These are phyloP conservation scores for Mustela nigripes DNA, from an alignment of 2,113 vertebrate species.

Conservation along the genomic window DNA sequence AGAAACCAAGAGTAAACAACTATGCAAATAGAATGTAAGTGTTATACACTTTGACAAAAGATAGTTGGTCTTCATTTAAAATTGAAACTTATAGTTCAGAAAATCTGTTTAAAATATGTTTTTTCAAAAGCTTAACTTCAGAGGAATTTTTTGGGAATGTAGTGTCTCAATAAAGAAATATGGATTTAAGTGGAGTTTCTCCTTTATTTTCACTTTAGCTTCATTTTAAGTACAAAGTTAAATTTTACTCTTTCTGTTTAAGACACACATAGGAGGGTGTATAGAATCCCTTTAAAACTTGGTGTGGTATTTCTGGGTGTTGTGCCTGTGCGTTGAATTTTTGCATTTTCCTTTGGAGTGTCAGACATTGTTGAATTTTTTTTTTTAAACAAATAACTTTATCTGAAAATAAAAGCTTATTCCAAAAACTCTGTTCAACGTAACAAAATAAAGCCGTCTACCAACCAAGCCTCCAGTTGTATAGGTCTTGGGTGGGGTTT, in stretches of 20 bases:
- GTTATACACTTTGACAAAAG: neutral
- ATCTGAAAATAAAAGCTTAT: neutral
- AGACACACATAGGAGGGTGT: neutral
- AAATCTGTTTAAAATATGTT: neutral
- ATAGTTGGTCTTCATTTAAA: neutral
- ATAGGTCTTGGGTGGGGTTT: neutral
- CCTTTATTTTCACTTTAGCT: conserved; percentile 23
- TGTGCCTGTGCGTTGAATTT: neutral
- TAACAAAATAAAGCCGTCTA: neutral
- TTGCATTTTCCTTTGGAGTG: conserved; percentile 18
- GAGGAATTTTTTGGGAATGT: neutral
- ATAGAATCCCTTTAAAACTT: conserved; percentile 4
- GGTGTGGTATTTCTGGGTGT: conserved; percentile 22
- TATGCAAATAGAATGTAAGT: neutral
- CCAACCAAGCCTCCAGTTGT: neutral
- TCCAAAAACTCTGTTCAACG: neutral
- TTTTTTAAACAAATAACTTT: neutral
- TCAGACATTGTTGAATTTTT: neutral
- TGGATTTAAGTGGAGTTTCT: neutral
- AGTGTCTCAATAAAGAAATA: conserved; percentile 16
- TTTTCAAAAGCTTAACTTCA: neutral
- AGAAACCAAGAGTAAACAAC: neutral
- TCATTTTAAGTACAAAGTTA: conserved; percentile 38
- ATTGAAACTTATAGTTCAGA: neutral
- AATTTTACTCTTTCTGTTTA: conserved; percentile 22